Conservation (phyloP, 2,113 vertebrate species). For the Probosciger aterrimus region DNA sequence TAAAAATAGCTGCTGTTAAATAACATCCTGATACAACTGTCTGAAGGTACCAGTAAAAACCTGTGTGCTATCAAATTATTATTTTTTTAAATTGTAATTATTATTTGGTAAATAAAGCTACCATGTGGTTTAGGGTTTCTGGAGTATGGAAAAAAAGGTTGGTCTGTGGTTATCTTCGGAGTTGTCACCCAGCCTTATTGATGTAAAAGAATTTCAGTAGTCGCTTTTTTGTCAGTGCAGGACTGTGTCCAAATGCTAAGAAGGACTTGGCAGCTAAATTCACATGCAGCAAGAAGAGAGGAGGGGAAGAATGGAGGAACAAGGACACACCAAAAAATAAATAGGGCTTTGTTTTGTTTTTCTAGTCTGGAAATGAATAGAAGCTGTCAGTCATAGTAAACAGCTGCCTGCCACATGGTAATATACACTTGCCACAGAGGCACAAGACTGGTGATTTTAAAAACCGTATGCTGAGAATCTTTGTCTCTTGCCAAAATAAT, state of each 20-base stretch:
- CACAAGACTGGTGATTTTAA: not conserved
- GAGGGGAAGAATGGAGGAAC: rapidly evolving
- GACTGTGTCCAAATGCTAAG: not conserved
- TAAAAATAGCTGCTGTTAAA: not conserved
- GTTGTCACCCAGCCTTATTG: not conserved
- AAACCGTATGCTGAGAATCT: not conserved
- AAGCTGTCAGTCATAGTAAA: not conserved
- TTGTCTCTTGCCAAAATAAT: not conserved
- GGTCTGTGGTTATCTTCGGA: not conserved
- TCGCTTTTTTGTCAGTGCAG: not conserved
- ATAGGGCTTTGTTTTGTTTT: not conserved
- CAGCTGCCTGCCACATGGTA: not conserved
- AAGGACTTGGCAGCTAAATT: not conserved
- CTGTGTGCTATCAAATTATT: rapidly evolving
- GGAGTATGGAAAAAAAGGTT: not conserved
- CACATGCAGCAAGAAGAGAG: not conserved
- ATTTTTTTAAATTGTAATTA: not conserved
- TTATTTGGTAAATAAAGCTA: not conserved
- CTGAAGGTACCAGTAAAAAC: not conserved
- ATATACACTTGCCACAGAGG: not conserved
- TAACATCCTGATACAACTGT: not conserved
- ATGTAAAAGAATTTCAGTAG: not conserved
- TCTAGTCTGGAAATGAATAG: not conserved
- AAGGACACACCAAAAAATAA: not conserved
- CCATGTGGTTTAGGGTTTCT: not conserved